Conservation (phyloP, 2,113 vertebrate genomes). For the Connochaetes taurinus region DNA sequence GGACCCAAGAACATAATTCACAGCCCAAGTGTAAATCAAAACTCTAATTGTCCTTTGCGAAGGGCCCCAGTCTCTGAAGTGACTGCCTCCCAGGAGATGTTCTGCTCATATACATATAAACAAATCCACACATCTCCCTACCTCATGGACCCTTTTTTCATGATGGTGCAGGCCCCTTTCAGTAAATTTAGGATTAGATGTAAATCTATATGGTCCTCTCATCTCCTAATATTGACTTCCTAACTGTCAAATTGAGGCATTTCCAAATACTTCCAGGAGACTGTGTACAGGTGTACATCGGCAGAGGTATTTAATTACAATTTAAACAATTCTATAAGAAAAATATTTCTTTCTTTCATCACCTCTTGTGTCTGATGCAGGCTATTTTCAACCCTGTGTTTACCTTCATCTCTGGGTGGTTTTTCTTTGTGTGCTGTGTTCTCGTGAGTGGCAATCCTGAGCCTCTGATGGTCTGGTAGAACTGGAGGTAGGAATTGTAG, state of each 20-base stretch:
- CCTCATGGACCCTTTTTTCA: neutral
- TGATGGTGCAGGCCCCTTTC: neutral
- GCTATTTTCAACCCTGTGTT: neutral
- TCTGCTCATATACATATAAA: neutral
- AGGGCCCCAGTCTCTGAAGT: too few relatives aligned
- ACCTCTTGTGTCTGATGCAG: neutral
- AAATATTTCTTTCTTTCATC: neutral
- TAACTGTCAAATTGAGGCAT: neutral
- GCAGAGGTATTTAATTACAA: neutral
- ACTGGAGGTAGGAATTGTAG: neutral
- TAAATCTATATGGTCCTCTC: neutral
- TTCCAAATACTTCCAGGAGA: neutral
- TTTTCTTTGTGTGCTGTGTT: neutral
- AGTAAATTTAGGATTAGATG: neutral
- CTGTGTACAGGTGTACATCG: neutral
- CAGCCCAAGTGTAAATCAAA: too few relatives aligned
- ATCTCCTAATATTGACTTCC: neutral
- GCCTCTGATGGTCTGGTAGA: neutral
- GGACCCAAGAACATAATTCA: too few relatives aligned
- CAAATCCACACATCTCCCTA: neutral
- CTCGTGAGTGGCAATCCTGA: neutral
- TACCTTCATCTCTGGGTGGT: neutral
- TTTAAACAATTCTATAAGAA: neutral
- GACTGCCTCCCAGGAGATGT: neutral
- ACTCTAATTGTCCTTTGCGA: too few relatives aligned